Base-by-base conservation (phyloP, 2,888 invertebrate species). In the Taphrorychus bicolor region DNA sequence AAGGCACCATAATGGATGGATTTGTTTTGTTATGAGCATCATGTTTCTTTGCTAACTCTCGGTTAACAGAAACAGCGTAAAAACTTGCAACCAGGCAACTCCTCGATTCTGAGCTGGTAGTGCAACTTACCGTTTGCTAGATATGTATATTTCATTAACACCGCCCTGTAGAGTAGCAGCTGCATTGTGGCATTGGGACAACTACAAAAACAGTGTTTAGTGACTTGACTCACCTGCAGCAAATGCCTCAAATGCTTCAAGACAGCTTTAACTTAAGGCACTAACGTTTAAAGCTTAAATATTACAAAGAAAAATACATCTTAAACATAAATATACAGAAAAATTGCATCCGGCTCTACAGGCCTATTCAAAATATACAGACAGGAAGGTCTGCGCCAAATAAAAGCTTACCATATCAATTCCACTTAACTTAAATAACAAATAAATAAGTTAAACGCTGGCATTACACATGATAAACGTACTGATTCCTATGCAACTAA, bases 1-100 rank as follows among this genome's bases (percentile, higher is more conserved):
- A 79, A 82, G 82, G 81, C 82, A 81, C 82, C 80, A 80, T 79
- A 79, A 65, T 82, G 82, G 82, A 82, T 80, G 82, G 82, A 82
- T 80, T 81, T 79, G 79, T 80, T 73, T 76, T 69, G 71, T 73
- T 7, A 76, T 81, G 81, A 81, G 81, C 81, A 79, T 78, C 77
- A 75, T 77, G 75, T 77, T 75, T 64, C 76, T 70, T 65, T 74
- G 73, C 76, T 76, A 76, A 75, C 72, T 23, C 56, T 61, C 16
- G 66, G 72, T 74, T 76, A 77, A 77, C 71, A 74, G 74, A 76
- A 76, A 76, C 75, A 75, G 72, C 74, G 70, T 68, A 69, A 60
- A 59, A 22, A 65, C 67, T 58, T 61, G 65, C 73, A 72, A 61
- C 73, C 70, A 66, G 66, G 57, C 59, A 59, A 49, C 67, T 75